Conservation (phyloP, 92 coral and sea anemone genomes). For the Umimayanthus chanpuru region DNA sequence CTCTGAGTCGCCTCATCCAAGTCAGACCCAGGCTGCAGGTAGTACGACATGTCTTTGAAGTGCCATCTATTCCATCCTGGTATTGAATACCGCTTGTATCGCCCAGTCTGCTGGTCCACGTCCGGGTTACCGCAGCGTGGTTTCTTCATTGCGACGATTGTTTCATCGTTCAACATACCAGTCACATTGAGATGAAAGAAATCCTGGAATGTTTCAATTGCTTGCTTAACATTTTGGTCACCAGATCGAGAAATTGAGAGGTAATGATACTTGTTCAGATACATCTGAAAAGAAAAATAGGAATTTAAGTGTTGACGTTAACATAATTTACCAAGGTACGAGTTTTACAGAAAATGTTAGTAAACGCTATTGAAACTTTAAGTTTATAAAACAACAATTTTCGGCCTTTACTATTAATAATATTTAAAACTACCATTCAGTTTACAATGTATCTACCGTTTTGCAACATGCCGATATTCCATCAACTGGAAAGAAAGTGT, state of each 20-base stretch:
- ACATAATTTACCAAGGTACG: not conserved
- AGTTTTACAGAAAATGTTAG: no score
- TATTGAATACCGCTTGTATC: slow-evolving; percentile 22
- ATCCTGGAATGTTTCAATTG: slow-evolving; percentile 41
- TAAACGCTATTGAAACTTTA: no score
- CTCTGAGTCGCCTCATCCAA: not conserved
- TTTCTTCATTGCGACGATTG: slow-evolving; percentile 34
- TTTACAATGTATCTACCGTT: no score
- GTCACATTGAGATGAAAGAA: slow-evolving; percentile 41
- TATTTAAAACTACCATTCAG: no score
- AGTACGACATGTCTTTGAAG: slow-evolving; percentile 14
- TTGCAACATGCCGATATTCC: no score
- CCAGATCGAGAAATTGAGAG: slow-evolving; percentile 33
- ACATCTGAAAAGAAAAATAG: not conserved
- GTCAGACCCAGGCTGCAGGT: slow-evolving; percentile 2
- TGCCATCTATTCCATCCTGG: slow-evolving; percentile 16
- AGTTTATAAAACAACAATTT: no score
- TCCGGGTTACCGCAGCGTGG: slow-evolving; percentile 50
- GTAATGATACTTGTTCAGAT: slow-evolving; percentile 37
- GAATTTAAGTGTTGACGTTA: not conserved
- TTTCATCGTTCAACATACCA: slow-evolving; percentile 28
- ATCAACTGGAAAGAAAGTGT: no score
- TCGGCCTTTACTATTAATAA: no score
- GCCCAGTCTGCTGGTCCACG: slow-evolving; percentile 26
- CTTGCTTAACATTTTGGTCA: slow-evolving; percentile 13